phyloP scores from a whole-genome alignment of 2,113 vertebrate genomes.

The Cottus gobio region DNA sequence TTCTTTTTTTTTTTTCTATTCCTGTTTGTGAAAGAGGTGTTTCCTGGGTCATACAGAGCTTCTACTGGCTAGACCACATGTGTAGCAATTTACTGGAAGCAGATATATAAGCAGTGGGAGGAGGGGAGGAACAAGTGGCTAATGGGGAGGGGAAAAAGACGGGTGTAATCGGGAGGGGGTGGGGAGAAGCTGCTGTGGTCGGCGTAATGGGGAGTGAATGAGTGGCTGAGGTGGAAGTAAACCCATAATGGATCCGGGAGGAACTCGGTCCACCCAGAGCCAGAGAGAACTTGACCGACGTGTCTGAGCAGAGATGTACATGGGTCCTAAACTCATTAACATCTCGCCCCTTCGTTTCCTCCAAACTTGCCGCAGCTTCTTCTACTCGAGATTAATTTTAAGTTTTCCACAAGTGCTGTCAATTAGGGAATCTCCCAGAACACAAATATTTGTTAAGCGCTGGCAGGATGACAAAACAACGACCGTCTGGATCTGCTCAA shows the following conservation, averaged over 20 bases:
- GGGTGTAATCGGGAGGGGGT: slow-evolving; percentile 16
- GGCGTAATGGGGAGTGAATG: slow-evolving; percentile 9
- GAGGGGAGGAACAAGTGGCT: slow-evolving; percentile 46
- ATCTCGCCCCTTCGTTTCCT: background rate
- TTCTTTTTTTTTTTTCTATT: background rate
- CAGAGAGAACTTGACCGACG: background rate
- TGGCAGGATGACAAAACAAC: background rate
- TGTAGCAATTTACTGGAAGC: slow-evolving; percentile 49
- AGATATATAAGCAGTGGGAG: slow-evolving; percentile 41
- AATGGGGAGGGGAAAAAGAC: slow-evolving; percentile 14
- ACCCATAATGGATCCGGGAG: background rate
- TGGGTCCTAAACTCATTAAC: background rate
- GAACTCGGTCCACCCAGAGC: background rate
- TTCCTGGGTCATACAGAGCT: slow-evolving; percentile 46
- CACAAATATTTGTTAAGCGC: background rate
- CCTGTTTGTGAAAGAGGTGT: too few relatives aligned
- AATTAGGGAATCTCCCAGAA: background rate
- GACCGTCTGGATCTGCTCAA: slow-evolving; percentile 20
- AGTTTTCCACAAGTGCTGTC: background rate
- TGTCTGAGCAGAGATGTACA: background rate
- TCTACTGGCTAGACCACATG: slow-evolving; percentile 56
- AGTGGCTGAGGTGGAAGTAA: slow-evolving; percentile 9
- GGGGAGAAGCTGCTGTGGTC: slow-evolving; percentile 19
- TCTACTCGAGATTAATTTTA: background rate
- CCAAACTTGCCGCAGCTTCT: background rate